Conservation (phyloP, 2,888 invertebrate genomes). For the Phanerotoma sp. region DNA sequence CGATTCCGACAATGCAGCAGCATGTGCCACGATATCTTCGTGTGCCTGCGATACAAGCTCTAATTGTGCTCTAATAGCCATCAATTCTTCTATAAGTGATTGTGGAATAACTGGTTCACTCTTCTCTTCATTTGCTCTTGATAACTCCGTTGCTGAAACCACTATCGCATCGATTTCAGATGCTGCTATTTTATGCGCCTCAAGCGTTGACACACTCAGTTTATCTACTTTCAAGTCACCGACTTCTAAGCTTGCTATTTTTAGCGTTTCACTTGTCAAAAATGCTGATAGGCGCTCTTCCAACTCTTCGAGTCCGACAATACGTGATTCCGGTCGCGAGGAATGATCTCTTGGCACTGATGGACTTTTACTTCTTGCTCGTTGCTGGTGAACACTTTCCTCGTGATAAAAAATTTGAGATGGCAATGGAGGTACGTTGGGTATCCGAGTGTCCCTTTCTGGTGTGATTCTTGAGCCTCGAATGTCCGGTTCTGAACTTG, state of each 20-base stretch:
- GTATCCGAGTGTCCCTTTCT: conserved; percentile 24
- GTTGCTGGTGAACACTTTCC: conserved; percentile 2
- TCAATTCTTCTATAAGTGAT: conserved; percentile 45
- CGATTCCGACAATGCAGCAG: conserved; percentile 30
- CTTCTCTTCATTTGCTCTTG: conserved; percentile 69
- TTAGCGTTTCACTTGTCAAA: conserved; percentile 48
- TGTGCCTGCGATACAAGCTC: conserved; percentile 39
- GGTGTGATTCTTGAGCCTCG: conserved; percentile 1
- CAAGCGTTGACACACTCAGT: conserved; percentile 74
- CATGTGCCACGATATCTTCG: too few relatives aligned
- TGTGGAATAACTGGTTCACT: conserved; percentile 67
- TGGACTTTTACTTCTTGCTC: conserved; percentile 24
- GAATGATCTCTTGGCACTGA: not conserved
- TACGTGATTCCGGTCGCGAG: conserved; percentile 2
- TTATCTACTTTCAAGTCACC: conserved; percentile 77
- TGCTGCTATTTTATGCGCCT: conserved; percentile 77
- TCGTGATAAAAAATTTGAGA: conserved; percentile 20
- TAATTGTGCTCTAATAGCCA: conserved; percentile 52
- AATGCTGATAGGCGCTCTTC: conserved; percentile 37
- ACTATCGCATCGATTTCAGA: conserved; percentile 79
- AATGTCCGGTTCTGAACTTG: conserved; percentile 22
- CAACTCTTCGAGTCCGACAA: conserved; percentile 28
- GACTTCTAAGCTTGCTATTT: conserved; percentile 69
- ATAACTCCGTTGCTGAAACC: conserved; percentile 72
- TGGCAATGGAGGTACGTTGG: conserved; percentile 31